Evolutionary conservation across 2,113 vertebrate species (phyloP).

Genomic region (Myiopsitta monachus): DNA sequence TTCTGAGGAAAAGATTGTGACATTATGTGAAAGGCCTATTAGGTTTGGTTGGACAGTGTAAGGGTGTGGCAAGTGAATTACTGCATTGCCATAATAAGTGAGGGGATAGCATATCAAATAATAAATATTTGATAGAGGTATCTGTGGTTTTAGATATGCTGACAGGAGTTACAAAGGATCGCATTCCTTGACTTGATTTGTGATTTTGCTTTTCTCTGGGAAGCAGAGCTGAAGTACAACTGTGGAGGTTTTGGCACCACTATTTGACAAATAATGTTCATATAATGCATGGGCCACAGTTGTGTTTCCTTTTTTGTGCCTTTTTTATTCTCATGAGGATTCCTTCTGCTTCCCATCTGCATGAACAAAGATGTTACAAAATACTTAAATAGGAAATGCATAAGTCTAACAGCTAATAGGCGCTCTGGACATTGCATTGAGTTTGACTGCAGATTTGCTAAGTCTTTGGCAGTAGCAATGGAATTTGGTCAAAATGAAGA

Average conservation of each 20-base stretch:
- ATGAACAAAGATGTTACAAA: neutral
- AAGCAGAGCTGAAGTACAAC: neutral
- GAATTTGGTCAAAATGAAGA: neutral
- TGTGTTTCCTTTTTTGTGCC: neutral
- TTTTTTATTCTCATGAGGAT: neutral
- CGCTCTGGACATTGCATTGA: neutral
- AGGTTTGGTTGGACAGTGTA: neutral
- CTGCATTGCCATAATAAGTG: neutral
- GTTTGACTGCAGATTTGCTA: neutral
- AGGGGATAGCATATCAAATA: neutral
- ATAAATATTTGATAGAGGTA: neutral
- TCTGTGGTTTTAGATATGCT: neutral
- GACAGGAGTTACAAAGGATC: neutral
- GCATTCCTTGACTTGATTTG: neutral
- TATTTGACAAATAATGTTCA: neutral
- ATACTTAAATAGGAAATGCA: neutral
- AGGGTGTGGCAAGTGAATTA: neutral
- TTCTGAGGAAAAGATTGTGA: neutral
- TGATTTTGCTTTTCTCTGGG: slow-evolving; percentile 1
- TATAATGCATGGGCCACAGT: neutral
- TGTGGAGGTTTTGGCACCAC: neutral
- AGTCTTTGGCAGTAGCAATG: neutral
- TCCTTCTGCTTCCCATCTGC: neutral
- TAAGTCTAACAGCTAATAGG: neutral
- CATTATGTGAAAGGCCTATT: neutral